These are phyloP conservation scores for Limanda limanda DNA, from an alignment of 2,113 vertebrate species.

Conservation along the genomic window DNA sequence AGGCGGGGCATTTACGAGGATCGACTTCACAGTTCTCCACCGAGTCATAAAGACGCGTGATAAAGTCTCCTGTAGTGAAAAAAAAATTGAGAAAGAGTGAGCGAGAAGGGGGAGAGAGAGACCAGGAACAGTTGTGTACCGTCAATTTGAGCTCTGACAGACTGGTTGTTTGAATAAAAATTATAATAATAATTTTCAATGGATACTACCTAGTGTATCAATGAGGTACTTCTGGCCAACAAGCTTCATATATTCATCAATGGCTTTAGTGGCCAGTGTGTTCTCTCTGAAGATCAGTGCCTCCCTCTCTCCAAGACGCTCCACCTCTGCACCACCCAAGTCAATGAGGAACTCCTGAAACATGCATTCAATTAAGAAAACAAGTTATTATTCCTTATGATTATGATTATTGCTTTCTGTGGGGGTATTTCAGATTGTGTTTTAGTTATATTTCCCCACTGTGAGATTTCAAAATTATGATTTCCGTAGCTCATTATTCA, in stretches of 20 bases:
- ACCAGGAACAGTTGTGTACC: too few relatives aligned
- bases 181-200: not conserved
- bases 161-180: too few relatives aligned
- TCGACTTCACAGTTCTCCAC: constrained; percentile 90
- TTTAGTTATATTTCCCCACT: not conserved
- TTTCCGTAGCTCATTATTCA: constrained; percentile 42
- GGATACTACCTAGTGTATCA: constrained; percentile 87
- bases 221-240: constrained; percentile 95
- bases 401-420: not conserved
- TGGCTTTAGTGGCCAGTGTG: constrained; percentile 94
- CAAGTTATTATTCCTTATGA: not conserved
- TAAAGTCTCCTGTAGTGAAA: constrained; percentile 83
- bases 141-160: too few relatives aligned
- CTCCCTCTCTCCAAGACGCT: constrained; percentile 90
- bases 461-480: not conserved
- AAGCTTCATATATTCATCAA: constrained; percentile 98
- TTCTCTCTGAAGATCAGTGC: constrained; percentile 95
- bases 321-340: constrained; percentile 88
- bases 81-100: not conserved
- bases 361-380: constrained; percentile 6
- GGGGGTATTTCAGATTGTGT: constrained; percentile 1
- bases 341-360: constrained; percentile 90
- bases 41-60: constrained; percentile 83
- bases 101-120: too few relatives aligned
- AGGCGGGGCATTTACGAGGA: constrained; percentile 84